Evolutionary conservation across 1,140 invertebrate genomes (phyloP), one percentile per base, ranked within the genome.

Genomic region (Gonioctena quinquepunctata): DNA sequence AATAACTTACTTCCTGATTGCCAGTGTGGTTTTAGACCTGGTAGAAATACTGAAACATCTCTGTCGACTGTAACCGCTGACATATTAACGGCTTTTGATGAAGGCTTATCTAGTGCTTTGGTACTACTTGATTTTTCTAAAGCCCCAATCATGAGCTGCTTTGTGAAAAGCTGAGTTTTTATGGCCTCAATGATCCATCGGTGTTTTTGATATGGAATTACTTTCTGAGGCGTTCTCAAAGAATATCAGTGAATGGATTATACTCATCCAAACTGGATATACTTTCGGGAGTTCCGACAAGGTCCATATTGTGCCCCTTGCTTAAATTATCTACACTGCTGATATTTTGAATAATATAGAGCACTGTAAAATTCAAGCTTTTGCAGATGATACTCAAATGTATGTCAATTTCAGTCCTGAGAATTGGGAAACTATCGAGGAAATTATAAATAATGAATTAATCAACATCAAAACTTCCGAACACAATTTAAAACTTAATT

Each of bases 111-210:
- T 70, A 67, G 68, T n/a, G 25, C 25, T 16, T 27, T 72, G 26
- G 49, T 72, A 28, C 22, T 70, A 7, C 54, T 76, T 42, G 73
- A 77, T 57, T 77, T 68, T 50, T 68, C 66, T 2, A 68, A 71
- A 48, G 74, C 74, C 52, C 66, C 22, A 84, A 88, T 87, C 62
- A 59, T 59, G 42, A 60, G 11, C 8, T 61, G 11, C 23, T 70
- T 18, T 48, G 23, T n/a, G 27, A 52, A 21, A 42, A 59, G 22
- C 25, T 70, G 16, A 52, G 63, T 13, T 70, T 33, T 54, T 26
- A 27, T 16, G 62, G 63, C 16, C 54, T 70, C 49, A 13, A 11
- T 21, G 56, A 54, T 19, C 11, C 22, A n/a, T 50, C 54, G 11
- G 56, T 66, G 6, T 21, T 21, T 54, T 22, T 70, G 1, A 1